Percentiles rank a stretch among this genome's conserved stretches.
phyloP scores from a whole-genome alignment of 2,113 vertebrate genomes.

The Cynopterus brachyotis region DNA sequence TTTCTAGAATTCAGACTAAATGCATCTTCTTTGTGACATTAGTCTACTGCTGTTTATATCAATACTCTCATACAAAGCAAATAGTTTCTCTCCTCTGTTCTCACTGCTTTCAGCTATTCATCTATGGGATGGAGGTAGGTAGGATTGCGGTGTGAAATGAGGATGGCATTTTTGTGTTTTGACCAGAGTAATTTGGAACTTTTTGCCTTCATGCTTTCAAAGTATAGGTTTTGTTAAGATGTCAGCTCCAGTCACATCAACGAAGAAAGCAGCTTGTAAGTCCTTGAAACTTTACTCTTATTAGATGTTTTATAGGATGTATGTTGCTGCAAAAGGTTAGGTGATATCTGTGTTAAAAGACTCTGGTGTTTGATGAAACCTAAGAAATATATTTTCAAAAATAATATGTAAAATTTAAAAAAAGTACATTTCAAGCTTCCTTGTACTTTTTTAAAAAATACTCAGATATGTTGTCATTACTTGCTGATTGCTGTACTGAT shows the following conservation, averaged over 20 bases:
- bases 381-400: constrained; percentile 28
- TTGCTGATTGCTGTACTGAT: neutral
- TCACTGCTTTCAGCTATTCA: constrained; percentile 5
- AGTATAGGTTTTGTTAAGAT: constrained; percentile 22
- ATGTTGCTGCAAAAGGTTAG: neutral
- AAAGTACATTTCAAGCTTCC: neutral
- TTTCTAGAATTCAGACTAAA: constrained; percentile 42
- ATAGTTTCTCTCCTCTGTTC: neutral
- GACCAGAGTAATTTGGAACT: neutral
- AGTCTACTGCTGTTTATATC: neutral
- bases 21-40: neutral
- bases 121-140: neutral
- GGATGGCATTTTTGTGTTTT: neutral
- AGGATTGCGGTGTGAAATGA: neutral
- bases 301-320: neutral
- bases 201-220: constrained; percentile 13
- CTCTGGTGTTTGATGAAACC: neutral
- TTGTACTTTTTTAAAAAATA: neutral
- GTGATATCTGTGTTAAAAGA: neutral
- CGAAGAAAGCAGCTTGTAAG: neutral
- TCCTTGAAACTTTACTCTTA: neutral
- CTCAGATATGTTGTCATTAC: neutral
- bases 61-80: neutral
- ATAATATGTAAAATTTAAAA: neutral
- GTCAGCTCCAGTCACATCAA: neutral